Evolutionary conservation across 1,140 invertebrate genomes (phyloP).

Genomic region (Drosophila tristis): DNA sequence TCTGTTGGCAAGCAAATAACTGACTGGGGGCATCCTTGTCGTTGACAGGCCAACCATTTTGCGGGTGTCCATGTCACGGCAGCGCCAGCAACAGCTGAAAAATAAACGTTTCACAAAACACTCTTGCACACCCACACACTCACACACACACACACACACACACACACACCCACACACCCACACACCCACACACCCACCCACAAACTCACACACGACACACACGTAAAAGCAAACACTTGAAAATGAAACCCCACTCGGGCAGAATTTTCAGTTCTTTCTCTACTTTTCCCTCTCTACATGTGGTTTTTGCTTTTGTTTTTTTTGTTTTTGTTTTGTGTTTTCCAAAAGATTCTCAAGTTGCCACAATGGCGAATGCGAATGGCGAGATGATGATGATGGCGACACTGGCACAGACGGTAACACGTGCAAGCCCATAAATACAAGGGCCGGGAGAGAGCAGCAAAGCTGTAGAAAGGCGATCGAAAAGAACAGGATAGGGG

Average conservation of each 20-base stretch:
- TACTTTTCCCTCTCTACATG: too few species aligned
- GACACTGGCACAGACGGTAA: constrained; percentile 58
- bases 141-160: too few species aligned
- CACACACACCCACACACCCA: constrained; percentile 9
- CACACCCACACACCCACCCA: constrained; percentile 14
- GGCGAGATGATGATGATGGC: constrained; percentile 38
- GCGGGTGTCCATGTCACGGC: constrained; percentile 48
- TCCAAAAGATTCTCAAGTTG: constrained; percentile 66
- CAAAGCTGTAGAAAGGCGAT: background rate
- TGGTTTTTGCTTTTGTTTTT: background rate
- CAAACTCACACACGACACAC: constrained; percentile 15
- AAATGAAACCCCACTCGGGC: constrained; percentile 65
- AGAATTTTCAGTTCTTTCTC: constrained; percentile 28
- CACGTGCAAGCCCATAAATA: constrained; percentile 65
- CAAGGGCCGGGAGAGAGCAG: constrained; percentile 9
- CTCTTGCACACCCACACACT: constrained; percentile 17
- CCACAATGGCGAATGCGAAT: constrained; percentile 41
- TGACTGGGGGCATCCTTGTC: constrained; percentile 44
- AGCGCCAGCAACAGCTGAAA: constrained; percentile 53
- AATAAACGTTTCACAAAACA: constrained; percentile 52
- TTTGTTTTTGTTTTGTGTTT: constrained; percentile 26
- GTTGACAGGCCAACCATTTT: constrained; percentile 57
- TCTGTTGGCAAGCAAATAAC: constrained; percentile 24
- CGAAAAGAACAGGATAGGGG: too few species aligned
- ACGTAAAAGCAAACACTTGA: constrained; percentile 59